These are phyloP conservation scores for Gadopsis bispinosus DNA, from an alignment of 2,797 vertebrate genomes.

Conservation along the genomic window DNA sequence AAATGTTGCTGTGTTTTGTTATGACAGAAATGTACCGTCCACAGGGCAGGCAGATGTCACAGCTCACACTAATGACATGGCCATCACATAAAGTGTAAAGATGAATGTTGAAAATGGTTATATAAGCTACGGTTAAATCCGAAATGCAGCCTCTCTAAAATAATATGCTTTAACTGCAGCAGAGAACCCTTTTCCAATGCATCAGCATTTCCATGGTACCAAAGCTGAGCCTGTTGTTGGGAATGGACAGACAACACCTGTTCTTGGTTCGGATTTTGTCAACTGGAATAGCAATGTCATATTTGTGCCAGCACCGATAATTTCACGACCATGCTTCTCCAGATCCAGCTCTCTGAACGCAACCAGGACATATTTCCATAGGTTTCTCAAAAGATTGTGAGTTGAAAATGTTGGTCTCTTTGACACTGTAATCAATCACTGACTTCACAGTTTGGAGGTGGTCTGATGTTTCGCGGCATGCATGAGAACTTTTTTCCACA, in stretches of 20 bases:
- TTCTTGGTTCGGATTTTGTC: slow-evolving; percentile 66
- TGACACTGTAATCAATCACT: slow-evolving; percentile 76
- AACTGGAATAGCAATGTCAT: slow-evolving; percentile 61
- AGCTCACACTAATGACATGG: slow-evolving; percentile 25
- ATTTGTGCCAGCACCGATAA: slow-evolving; percentile 54
- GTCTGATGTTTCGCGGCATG: slow-evolving; percentile 66
- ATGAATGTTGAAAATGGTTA: slow-evolving; percentile 46
- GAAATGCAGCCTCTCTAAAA: slow-evolving; percentile 58
- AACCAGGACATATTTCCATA: slow-evolving; percentile 51
- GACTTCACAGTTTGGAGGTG: slow-evolving; percentile 60
- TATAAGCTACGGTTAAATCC: slow-evolving; percentile 54
- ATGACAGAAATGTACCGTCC: slow-evolving; percentile 2
- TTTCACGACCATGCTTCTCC: slow-evolving; percentile 42
- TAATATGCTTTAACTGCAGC: slow-evolving; percentile 59
- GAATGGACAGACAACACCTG: slow-evolving; percentile 75
- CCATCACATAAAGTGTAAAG: slow-evolving; percentile 23
- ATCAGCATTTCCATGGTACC: slow-evolving; percentile 75
- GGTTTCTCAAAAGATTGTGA: slow-evolving; percentile 44
- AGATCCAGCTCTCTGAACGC: slow-evolving; percentile 34
- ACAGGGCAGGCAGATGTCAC: slow-evolving; percentile 2
- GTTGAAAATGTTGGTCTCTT: slow-evolving; percentile 54
- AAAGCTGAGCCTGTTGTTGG: slow-evolving; percentile 61
- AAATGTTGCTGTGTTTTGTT: slow-evolving; percentile 6
- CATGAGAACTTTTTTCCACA: slow-evolving; percentile 79
- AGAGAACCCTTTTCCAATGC: slow-evolving; percentile 72